These are phyloP conservation scores for Nebria brevicollis DNA, from an alignment of 2,888 invertebrate genomes.

Conservation along the genomic window DNA sequence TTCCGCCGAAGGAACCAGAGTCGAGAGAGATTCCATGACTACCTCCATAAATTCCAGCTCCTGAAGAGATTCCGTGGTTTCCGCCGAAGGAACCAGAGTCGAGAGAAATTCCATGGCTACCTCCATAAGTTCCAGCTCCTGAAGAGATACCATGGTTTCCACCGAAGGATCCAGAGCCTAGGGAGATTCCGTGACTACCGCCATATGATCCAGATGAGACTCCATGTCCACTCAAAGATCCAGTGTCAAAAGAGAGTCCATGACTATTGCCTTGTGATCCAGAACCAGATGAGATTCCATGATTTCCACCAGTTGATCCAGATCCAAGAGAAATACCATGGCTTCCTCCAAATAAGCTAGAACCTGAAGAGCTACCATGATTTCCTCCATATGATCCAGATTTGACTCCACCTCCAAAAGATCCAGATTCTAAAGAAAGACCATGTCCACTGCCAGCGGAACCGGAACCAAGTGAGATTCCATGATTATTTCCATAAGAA, in stretches of 20 bases:
- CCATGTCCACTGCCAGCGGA: constrained; percentile 13
- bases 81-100: constrained; percentile 16
- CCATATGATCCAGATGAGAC: constrained; percentile 5
- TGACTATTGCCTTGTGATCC: not conserved
- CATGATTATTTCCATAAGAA: not conserved
- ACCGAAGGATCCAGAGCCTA: constrained; percentile 8
- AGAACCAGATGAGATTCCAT: constrained; percentile 21
- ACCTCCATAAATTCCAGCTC: not conserved
- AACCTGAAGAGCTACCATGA: constrained; percentile 5
- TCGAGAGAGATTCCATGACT: not conserved
- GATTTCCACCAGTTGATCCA: constrained; percentile 6
- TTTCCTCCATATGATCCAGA: constrained; percentile 13
- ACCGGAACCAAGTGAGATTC: constrained; percentile 8
- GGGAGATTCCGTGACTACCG: constrained; percentile 9
- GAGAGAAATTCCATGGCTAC: not conserved
- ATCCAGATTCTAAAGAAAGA: constrained; percentile 5
- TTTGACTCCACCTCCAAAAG: not conserved
- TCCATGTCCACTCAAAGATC: constrained; percentile 23
- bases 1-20: not conserved
- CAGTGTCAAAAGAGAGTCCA: not conserved
- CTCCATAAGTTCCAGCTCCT: constrained; percentile 7
- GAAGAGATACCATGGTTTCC: constrained; percentile 16
- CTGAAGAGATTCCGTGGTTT: not conserved
- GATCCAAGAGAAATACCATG: constrained; percentile 1
- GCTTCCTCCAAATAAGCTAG: constrained; percentile 8